phyloP scores from a whole-genome alignment of 2,113 vertebrate species.

The Todiramphus saurophagus region DNA sequence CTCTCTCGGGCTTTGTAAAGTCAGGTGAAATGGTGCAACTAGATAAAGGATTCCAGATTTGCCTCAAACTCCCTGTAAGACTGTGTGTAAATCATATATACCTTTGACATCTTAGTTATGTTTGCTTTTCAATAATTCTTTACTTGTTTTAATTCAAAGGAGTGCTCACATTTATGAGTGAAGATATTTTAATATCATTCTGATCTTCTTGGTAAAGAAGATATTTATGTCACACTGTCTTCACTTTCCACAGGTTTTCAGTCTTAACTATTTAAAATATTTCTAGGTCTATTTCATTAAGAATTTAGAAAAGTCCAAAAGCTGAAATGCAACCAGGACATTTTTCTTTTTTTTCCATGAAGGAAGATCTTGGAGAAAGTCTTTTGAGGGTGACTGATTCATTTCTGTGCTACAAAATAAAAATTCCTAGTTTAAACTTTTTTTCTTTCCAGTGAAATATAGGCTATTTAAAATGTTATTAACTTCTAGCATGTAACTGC shows the following conservation, averaged over 20 bases:
- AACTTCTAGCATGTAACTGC: neutral
- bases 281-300: neutral
- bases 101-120: neutral
- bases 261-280: neutral
- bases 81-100: neutral
- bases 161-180: neutral
- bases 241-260: neutral
- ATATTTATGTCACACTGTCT: neutral
- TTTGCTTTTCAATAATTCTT: neutral
- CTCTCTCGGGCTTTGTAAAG: neutral
- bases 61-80: accelerated
- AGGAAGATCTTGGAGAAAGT: neutral
- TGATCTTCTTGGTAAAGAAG: neutral
- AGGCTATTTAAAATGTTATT: neutral
- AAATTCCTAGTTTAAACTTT: neutral
- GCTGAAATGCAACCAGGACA: accelerated
- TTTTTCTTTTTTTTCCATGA: neutral
- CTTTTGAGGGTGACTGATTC: neutral
- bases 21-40: neutral
- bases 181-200: neutral
- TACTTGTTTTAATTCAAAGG: neutral
- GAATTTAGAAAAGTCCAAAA: neutral
- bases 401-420: neutral
- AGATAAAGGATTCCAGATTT: neutral
- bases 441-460: neutral